Evolutionary conservation across 2,113 vertebrate genomes (phyloP), one percentile per base, ranked within the genome.

Genomic region (Seriola dumerili): DNA sequence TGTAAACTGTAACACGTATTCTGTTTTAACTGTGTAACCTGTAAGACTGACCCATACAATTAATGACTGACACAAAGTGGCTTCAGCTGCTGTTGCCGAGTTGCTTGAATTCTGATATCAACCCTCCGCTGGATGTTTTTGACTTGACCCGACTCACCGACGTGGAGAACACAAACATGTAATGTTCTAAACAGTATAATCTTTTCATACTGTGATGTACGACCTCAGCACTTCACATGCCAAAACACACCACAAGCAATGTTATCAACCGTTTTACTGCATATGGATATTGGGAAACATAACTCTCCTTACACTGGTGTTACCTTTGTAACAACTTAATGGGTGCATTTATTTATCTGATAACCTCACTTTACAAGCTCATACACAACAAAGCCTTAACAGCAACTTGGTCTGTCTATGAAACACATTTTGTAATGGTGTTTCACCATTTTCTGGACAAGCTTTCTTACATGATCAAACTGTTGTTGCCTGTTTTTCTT

Each of bases 361-460:
- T 48, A 68, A 85, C 68, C 78, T 93, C 79, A 84, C 82, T 81
- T 64, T 87, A 72, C 62, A 71, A 86, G 50, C 77, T 81, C 68
- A 62, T 32, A 36, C 44, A 84, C 80, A 82, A 77, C 80, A 70
- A 87, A 85, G 88, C 91, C 91, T 93, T 92, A 91, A 90, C 81
- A 80, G 71, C 79, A 67, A 69, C 59, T 50, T 29, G 61, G 69
- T 76, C 72, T 76, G 42, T 86, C 73, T 77, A 54, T 74, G 21
- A 72, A 78, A 81, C 54, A 42, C 46, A 13, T 65, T 68, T 76
- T 78, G 3, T 78, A 55, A 59, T 4, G 29, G 32, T 16, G 48
- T 73, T 70, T 70, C 9, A 21, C 1, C 34, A n/a, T 72, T 89
- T 85, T 72, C 55, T 72, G 46, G 50, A 79, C 40, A 69, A 52